Evolutionary conservation across 2,797 vertebrate species (phyloP).

Genomic region (Bovichtus diacanthus): DNA sequence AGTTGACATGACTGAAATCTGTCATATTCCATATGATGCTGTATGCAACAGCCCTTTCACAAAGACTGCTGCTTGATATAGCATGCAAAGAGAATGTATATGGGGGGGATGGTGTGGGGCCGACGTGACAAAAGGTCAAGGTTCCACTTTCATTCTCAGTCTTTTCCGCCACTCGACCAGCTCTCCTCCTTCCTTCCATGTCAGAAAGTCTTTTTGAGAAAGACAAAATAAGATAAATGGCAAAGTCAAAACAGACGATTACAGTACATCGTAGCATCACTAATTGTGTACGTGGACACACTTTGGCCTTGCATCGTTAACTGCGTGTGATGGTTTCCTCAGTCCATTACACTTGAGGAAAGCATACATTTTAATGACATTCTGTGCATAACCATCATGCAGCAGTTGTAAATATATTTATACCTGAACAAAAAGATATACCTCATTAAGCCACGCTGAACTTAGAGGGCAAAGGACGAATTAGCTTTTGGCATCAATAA

Average conservation of each 20-base stretch:
- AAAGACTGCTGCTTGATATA: neutral
- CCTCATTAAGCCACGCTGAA: conserved; percentile 66
- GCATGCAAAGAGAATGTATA: neutral
- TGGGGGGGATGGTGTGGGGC: neutral
- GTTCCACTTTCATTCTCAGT: conserved; percentile 1
- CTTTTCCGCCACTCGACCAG: neutral
- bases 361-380: conserved; percentile 65
- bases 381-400: conserved; percentile 57
- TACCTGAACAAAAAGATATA: conserved; percentile 66
- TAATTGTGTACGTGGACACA: conserved; percentile 67
- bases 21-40: neutral
- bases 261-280: conserved; percentile 56
- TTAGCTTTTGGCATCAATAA: conserved; percentile 68
- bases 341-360: conserved; percentile 69
- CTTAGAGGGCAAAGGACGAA: conserved; percentile 66
- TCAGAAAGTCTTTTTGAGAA: conserved; percentile 20
- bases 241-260: conserved; percentile 45
- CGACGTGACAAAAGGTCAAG: conserved; percentile 29
- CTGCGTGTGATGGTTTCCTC: conserved; percentile 62
- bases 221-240: conserved; percentile 38
- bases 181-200: conserved; percentile 7
- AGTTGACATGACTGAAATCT: neutral
- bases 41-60: neutral
- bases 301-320: conserved; percentile 60
- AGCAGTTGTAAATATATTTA: conserved; percentile 76